Conservation (phyloP, 92 coral and sea anemone genomes). For the Plumapathes pennacea region DNA sequence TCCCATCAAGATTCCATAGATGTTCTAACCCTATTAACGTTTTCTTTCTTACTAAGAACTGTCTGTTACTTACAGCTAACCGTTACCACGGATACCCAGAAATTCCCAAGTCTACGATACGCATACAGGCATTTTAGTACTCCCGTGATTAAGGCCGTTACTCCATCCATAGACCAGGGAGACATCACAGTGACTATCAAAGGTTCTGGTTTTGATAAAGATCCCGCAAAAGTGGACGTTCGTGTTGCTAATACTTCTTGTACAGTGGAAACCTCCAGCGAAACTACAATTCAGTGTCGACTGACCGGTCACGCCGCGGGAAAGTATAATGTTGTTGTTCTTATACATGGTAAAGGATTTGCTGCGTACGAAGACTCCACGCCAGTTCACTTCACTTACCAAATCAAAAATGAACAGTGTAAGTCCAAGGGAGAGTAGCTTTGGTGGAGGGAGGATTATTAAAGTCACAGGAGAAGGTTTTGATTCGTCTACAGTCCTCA, state of each 20-base stretch:
- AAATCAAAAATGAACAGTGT: conserved; percentile 43
- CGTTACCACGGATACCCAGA: conserved; percentile 35
- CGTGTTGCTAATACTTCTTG: conserved; percentile 64
- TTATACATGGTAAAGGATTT: conserved; percentile 69
- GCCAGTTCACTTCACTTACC: conserved; percentile 52
- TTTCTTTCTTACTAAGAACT: no score
- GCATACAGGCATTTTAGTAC: conserved; percentile 62
- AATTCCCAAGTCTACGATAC: conserved; percentile 64
- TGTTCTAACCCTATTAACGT: no score
- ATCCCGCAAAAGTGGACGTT: conserved; percentile 39
- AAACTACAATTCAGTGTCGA: conserved; percentile 38
- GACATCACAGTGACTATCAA: conserved; percentile 55
- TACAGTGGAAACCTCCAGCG: conserved; percentile 29
- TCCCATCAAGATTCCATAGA: no score
- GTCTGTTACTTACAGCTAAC: conserved; percentile 39
- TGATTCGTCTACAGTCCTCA: conserved; percentile 30
- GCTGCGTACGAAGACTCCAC: conserved; percentile 33
- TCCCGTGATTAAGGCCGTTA: conserved; percentile 58
- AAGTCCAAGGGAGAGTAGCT: conserved; percentile 51
- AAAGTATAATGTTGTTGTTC: conserved; percentile 45
- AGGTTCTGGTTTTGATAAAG: conserved; percentile 69
- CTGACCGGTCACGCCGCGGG: conserved; percentile 60
- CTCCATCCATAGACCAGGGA: conserved; percentile 62
- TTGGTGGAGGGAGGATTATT: conserved; percentile 78
- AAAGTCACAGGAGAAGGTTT: conserved; percentile 70